Percentiles rank a stretch among this genome's conserved stretches.
phyloP scores from a whole-genome alignment of 2,888 invertebrate species.

The Rhingia campestris region DNA sequence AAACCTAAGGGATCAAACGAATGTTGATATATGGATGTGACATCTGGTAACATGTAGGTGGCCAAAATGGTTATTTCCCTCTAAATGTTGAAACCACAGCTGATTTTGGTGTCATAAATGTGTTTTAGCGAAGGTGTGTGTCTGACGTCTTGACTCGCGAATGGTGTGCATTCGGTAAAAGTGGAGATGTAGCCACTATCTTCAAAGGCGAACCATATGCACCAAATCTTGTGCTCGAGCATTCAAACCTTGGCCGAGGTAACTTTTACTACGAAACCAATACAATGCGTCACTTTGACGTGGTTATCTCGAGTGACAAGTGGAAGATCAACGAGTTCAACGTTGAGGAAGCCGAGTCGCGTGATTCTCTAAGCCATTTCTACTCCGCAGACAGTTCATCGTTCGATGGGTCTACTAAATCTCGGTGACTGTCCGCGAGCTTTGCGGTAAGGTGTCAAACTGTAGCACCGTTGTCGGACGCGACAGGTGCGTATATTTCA shows the following conservation, averaged over 20 bases:
- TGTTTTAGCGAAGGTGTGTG: no score
- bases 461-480: slow-evolving; percentile 90
- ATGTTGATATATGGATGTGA: no score
- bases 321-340: slow-evolving; percentile 96
- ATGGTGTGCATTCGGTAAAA: slow-evolving; percentile 84
- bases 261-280: slow-evolving; percentile 91
- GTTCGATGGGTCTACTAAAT: slow-evolving; percentile 96
- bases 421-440: slow-evolving; percentile 91
- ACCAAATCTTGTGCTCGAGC: slow-evolving; percentile 93
- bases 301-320: slow-evolving; percentile 89
- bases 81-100: no score
- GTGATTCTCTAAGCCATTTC: slow-evolving; percentile 88
- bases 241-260: slow-evolving; percentile 93
- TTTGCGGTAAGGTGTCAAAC: slow-evolving; percentile 93
- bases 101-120: no score
- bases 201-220: slow-evolving; percentile 86
- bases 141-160: no score
- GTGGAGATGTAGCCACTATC: slow-evolving; percentile 90
- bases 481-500: slow-evolving; percentile 96
- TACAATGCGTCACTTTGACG: slow-evolving; percentile 89
- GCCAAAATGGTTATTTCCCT: no score
- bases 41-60: no score
- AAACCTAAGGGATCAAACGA: no score
- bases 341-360: slow-evolving; percentile 83
- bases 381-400: slow-evolving; percentile 94